phyloP scores from a whole-genome alignment of 1,140 invertebrate genomes.

The Leptinotarsa lineolata region DNA sequence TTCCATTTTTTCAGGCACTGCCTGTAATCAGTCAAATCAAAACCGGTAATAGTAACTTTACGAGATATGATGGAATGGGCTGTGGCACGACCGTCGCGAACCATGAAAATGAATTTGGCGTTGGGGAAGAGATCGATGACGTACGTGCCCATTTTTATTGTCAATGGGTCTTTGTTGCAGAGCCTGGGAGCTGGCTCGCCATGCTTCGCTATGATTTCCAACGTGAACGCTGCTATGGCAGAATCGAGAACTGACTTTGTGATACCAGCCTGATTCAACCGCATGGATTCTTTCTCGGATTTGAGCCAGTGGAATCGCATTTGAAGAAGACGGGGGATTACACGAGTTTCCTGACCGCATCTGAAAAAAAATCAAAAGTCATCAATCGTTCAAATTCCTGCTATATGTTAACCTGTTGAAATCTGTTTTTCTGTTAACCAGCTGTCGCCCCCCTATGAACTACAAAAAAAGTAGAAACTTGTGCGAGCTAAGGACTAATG shows the following conservation, averaged over 20 bases:
- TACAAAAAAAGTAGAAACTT: no score
- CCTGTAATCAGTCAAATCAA: slow-evolving; percentile 90
- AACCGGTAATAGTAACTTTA: slow-evolving; percentile 93
- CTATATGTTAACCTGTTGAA: no score
- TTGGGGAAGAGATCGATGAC: slow-evolving; percentile 79
- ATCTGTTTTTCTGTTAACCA: no score
- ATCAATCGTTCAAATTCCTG: no score
- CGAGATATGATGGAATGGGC: slow-evolving; percentile 98
- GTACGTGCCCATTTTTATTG: slow-evolving; percentile 91
- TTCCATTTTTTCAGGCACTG: slow-evolving; percentile 97
- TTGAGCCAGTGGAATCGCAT: slow-evolving; percentile 92
- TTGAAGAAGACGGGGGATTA: slow-evolving; percentile 92
- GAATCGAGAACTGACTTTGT: slow-evolving; percentile 90
- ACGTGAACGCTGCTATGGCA: slow-evolving; percentile 93
- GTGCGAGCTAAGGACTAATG: no score
- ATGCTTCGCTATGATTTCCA: slow-evolving; percentile 95
- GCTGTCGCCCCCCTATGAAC: no score
- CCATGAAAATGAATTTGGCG: slow-evolving; percentile 97
- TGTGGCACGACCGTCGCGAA: slow-evolving; percentile 92
- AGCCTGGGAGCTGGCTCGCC: slow-evolving; percentile 89
- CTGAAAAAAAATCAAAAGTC: slow-evolving; percentile 55
- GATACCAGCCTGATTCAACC: slow-evolving; percentile 92
- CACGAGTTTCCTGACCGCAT: slow-evolving; percentile 97
- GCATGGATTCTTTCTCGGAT: slow-evolving; percentile 85
- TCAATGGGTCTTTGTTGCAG: slow-evolving; percentile 99